Base-by-base conservation (phyloP, 2,797 vertebrate species). In the Acipenser ruthenus region DNA sequence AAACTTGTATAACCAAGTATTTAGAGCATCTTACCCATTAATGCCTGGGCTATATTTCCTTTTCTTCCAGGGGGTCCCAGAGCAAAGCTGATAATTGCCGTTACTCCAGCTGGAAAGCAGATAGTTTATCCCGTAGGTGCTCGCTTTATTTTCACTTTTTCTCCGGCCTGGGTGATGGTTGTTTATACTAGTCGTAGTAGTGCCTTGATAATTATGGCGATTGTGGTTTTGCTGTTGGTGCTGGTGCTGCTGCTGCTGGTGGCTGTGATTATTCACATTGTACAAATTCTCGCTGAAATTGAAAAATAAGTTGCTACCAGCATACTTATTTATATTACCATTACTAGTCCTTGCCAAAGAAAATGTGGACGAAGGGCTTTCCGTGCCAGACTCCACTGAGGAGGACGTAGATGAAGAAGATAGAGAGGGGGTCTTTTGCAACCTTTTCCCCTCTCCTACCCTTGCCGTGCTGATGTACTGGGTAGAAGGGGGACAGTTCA, bases 81-180 rank as follows among this genome's bases (percentile, higher is more conserved):
- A 88, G 79, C 87, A 88, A 79, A 79, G 84, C 51, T 71, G 71
- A 67, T 83, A 80, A 69, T 88, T 88, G 52, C 83, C 86, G 66
- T 90, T 89, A 74, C 84, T 85, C 85, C 83, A 93, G 85, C 90
- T 92, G 0, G 93, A 93, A 58, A 95, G 90, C 85, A 95, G 73
- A 79, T 94, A 96, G 84, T 97, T 97, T 83, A 97, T 93, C 67
- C 96, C 96, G 81, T 94, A 97, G 50, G 95, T 98, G 90, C 95
- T 98, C 73, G 96, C 95, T 86, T 97, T 97, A 80, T 98, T 99
- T 75, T 98, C 95, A 56, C 90, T 91, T 94, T 95, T 97, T 92
- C 95, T 93, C 1, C 94, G 90, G 81, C 93, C 90, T 0, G 96
- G 95, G 72, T 95, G 95, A 71, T 73, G 85, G 73, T 53, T 62